phyloP scores from a whole-genome alignment of 2,888 invertebrate species.

The Nezara viridula region DNA sequence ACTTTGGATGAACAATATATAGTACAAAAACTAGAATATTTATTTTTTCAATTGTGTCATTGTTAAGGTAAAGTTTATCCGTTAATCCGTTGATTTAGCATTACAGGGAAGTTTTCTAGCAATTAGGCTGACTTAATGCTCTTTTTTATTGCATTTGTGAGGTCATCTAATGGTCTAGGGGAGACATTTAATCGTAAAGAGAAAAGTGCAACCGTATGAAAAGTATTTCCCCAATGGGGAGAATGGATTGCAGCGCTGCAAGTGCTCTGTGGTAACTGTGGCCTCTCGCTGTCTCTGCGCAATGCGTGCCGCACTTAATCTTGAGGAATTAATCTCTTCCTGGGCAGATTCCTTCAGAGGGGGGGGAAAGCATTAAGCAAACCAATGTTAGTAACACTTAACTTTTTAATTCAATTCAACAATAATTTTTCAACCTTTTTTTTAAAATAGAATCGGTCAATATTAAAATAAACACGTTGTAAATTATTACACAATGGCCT shows the following conservation, averaged over 20 bases:
- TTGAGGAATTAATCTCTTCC: constrained; percentile 10
- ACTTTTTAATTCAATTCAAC: background rate
- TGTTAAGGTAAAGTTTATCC: background rate
- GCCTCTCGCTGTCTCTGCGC: background rate
- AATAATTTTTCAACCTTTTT: background rate
- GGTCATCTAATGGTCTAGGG: background rate
- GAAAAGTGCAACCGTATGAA: constrained; percentile 25
- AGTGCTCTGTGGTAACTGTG: constrained; percentile 10
- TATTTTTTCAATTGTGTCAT: background rate
- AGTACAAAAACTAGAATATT: background rate
- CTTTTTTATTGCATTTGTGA: background rate
- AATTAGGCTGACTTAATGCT: background rate
- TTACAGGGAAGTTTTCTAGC: background rate
- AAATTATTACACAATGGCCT: too few species aligned
- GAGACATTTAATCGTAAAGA: constrained; percentile 12
- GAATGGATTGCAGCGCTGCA: constrained; percentile 14
- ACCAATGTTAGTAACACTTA: background rate
- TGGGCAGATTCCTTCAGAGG: background rate
- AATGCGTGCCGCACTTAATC: constrained; percentile 34
- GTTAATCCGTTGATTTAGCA: background rate
- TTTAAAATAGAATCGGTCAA: background rate
- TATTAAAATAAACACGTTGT: too few species aligned
- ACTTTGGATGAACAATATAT: background rate
- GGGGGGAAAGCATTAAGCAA: background rate
- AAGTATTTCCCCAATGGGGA: background rate